Evolutionary conservation across 1,140 invertebrate genomes (phyloP).

Genomic region (Tribolium castaneum): DNA sequence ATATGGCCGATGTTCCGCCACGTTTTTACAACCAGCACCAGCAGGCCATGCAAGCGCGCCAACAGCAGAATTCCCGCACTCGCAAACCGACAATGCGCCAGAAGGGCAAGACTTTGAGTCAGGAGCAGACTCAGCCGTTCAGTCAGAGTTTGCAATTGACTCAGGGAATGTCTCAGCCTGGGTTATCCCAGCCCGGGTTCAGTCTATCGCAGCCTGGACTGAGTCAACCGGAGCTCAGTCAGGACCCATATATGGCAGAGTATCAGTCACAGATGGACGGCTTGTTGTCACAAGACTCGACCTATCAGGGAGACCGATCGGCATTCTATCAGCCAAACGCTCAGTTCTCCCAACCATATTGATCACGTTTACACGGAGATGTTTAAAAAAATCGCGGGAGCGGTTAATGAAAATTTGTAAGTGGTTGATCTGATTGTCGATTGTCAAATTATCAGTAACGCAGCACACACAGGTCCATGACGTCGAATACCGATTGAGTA

Average conservation of each 20-base stretch:
- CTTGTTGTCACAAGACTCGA: conserved; percentile 93
- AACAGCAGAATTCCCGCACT: conserved; percentile 61
- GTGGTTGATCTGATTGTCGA: conserved; percentile 54
- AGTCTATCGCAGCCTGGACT: conserved; percentile 74
- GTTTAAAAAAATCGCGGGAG: conserved; percentile 59
- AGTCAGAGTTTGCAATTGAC: conserved; percentile 71
- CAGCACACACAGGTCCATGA: conserved; percentile 48
- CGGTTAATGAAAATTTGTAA: conserved; percentile 59
- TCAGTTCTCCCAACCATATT: conserved; percentile 69
- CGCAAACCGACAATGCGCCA: conserved; percentile 56
- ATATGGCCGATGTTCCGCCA: conserved; percentile 90
- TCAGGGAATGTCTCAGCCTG: conserved; percentile 77
- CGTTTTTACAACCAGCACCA: conserved; percentile 88
- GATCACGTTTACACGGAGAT: conserved; percentile 54
- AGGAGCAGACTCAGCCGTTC: conserved; percentile 72
- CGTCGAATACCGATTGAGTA: conserved; percentile 46
- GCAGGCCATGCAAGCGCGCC: conserved; percentile 70
- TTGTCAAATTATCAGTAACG: conserved; percentile 58
- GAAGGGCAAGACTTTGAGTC: conserved; percentile 61
- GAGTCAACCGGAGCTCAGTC: conserved; percentile 85
- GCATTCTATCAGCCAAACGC: conserved; percentile 75
- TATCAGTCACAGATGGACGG: conserved; percentile 95
- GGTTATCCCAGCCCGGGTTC: conserved; percentile 77
- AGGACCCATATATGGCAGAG: conserved; percentile 90
- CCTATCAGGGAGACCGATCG: conserved; percentile 79